Conservation (phyloP, 2,113 vertebrate genomes). For the Trochalopteron elliotii region DNA sequence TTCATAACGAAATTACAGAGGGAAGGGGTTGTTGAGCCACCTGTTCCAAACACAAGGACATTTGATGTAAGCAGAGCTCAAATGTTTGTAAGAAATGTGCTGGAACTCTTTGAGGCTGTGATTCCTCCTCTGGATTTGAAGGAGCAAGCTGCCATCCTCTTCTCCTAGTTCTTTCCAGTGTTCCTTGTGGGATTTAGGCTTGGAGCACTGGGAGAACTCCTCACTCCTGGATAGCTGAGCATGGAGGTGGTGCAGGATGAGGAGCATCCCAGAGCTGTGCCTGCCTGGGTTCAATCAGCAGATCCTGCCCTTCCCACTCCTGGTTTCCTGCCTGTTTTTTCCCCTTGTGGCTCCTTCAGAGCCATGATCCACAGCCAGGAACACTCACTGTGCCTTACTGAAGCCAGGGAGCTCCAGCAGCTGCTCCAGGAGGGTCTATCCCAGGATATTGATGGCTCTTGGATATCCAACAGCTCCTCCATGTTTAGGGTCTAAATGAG, state of each 20-base stretch:
- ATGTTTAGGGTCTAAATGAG: too few species aligned
- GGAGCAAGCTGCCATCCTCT: background rate
- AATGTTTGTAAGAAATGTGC: background rate
- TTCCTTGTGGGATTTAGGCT: background rate
- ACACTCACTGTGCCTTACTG: fast-evolving
- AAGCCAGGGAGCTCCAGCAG: background rate
- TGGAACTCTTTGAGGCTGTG: background rate
- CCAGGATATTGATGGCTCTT: background rate
- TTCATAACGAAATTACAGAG: background rate
- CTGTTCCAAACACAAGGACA: background rate
- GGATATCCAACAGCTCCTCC: background rate
- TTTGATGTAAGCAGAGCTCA: background rate
- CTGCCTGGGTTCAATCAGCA: background rate
- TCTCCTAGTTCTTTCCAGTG: background rate
- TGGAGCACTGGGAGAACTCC: fast-evolving
- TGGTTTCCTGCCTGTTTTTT: too few species aligned
- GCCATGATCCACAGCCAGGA: fast-evolving
- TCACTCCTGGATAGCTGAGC: background rate
- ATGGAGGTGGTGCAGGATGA: background rate
- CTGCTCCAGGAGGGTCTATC: background rate
- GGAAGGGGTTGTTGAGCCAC: background rate
- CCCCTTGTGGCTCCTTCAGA: background rate
- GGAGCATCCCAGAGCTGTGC: background rate
- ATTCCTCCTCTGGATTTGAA: background rate
- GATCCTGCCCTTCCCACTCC: background rate